Evolutionary conservation across 2,888 invertebrate genomes (phyloP).

Genomic region (Thumatha senex): DNA sequence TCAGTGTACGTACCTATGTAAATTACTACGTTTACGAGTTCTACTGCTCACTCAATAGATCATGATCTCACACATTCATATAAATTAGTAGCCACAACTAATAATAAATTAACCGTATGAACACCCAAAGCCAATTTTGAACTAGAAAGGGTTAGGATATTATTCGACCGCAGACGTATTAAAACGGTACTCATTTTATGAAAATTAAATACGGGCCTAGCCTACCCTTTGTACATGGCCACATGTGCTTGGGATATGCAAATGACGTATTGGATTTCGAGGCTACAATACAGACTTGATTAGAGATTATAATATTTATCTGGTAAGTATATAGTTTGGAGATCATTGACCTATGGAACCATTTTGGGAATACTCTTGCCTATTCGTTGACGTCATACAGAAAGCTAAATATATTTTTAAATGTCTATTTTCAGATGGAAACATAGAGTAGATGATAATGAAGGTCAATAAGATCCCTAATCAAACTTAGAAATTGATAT

Average conservation of each 20-base stretch:
- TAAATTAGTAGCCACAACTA: constrained; percentile 38
- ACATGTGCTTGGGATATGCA: constrained; percentile 80
- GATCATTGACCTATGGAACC: background rate
- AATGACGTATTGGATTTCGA: constrained; percentile 75
- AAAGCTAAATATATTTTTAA: too few species aligned
- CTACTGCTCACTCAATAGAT: too few species aligned
- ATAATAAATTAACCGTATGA: constrained; percentile 53
- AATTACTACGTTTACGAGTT: too few species aligned
- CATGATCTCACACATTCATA: background rate
- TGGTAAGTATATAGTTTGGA: constrained; percentile 14
- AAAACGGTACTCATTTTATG: constrained; percentile 77
- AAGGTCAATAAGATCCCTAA: too few species aligned
- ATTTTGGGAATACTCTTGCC: too few species aligned
- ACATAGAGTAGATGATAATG: too few species aligned
- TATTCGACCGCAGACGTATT: constrained; percentile 75
- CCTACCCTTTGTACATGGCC: constrained; percentile 76
- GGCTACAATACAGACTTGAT: constrained; percentile 61
- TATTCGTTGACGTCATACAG: too few species aligned
- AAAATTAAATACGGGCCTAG: constrained; percentile 79
- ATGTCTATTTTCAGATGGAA: too few species aligned
- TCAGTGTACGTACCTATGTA: too few species aligned
- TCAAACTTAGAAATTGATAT: too few species aligned
- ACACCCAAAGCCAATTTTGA: constrained; percentile 66
- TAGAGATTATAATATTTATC: constrained; percentile 41
- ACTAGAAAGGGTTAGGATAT: constrained; percentile 74